Base-by-base conservation (phyloP, 2,888 invertebrate species). In the Anthoptus insignis region DNA sequence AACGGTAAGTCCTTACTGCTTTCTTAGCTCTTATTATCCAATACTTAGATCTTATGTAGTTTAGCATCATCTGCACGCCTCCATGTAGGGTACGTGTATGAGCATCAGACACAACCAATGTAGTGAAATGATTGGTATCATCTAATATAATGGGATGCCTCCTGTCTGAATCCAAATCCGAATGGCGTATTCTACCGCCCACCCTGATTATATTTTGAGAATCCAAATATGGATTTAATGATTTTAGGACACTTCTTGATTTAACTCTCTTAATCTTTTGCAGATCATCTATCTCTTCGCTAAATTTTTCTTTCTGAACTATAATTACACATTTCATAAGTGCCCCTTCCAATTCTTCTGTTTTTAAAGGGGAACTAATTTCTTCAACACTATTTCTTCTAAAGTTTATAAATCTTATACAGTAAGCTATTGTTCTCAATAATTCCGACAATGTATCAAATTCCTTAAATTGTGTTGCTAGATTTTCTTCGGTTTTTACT, bases 401-500 rank as follows among this genome's bases (percentile, higher is more conserved):
- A 3, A 3, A 14, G 3, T 39, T 39, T 1, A 39, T 3, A 27
- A 27, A 27, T 7, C n/a, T n/a, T 22, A 3, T 22, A 19, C 54
- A 54, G n/a, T 54, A 54, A 19, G 22, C 22, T 54, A 37, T 22
- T 22, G 21, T 22, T 11, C 22, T 54, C 22, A 54, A 7, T 27
- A 27, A 27, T 27, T 27, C 27, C 22, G 19, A n/a, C 22, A 54
- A 29, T 54, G 37, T 54, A 22, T 54, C 54, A 37, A n/a, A 54
- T 2, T 14, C 32, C 11, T 32, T 32, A 32, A 32, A 32, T 32
- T 32, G 6, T 22, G 19, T 27, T 54, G 34, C 14, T 19, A 6
- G 22, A 11, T 32, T 32, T 9, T 32, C 32, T 2, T 32, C 11
- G 7, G 45, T 45, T 45, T 45, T 45, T 21, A 21, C 11, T 11